These are phyloP conservation scores for Pangasius mekongensis DNA, from an alignment of 2,797 vertebrate genomes.

Conservation along the genomic window DNA sequence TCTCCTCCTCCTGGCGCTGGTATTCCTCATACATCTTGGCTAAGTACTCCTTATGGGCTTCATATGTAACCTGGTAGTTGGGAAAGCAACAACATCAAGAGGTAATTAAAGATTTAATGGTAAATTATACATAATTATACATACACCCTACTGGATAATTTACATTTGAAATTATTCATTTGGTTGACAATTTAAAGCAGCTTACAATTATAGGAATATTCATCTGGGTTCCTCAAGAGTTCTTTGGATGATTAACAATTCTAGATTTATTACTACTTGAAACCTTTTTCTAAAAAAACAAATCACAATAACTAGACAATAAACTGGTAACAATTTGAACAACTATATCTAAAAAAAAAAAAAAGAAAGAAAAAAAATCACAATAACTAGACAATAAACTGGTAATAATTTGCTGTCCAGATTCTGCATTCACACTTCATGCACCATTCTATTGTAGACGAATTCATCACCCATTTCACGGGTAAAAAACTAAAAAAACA, in stretches of 20 bases:
- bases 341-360: not conserved
- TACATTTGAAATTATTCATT: not conserved
- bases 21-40: slow-evolving; percentile 99
- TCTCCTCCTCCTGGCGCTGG: slow-evolving; percentile 97
- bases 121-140: not conserved
- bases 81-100: not conserved
- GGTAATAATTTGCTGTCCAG: not conserved
- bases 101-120: not conserved
- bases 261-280: not conserved
- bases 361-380: no score
- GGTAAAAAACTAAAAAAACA: not conserved
- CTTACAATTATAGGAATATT: not conserved
- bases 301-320: not conserved
- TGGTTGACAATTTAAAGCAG: not conserved
- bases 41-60: slow-evolving; percentile 87
- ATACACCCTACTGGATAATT: no score
- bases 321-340: not conserved
- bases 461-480: not conserved
- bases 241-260: not conserved
- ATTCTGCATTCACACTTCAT: not conserved
- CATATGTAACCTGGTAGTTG: slow-evolving; percentile 74
- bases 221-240: not conserved
- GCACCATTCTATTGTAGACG: not conserved
- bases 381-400: not conserved
- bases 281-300: not conserved